phyloP scores from a whole-genome alignment of 2,888 invertebrate species.

The Tenodera sinensis region DNA sequence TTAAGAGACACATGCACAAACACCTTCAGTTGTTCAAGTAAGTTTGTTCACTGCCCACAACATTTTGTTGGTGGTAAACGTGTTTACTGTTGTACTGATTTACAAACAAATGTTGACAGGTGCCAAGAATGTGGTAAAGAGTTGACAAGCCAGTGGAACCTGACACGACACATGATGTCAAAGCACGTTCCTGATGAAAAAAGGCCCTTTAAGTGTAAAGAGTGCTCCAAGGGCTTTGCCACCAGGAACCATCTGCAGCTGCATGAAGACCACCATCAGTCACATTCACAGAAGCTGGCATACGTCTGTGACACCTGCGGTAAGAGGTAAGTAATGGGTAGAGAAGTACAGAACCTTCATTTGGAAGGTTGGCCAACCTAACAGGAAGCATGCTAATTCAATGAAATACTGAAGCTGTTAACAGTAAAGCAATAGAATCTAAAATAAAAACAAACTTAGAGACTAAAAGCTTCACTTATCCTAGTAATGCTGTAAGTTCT shows the following conservation, averaged over 20 bases:
- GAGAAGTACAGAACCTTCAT: no score
- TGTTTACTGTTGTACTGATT: background rate
- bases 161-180: constrained; percentile 4
- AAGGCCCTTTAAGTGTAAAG: constrained; percentile 19
- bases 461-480: no score
- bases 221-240: constrained; percentile 9
- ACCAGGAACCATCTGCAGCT: constrained; percentile 1
- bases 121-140: background rate
- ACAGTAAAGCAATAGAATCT: no score
- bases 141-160: background rate
- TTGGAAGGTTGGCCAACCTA: no score
- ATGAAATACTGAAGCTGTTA: no score
- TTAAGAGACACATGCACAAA: background rate
- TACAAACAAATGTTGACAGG: background rate
- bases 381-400: no score
- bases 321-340: background rate
- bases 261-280: constrained; percentile 11
- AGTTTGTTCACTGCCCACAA: background rate
- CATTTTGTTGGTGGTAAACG: background rate
- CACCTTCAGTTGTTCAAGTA: background rate
- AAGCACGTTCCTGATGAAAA: constrained; percentile 17
- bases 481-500: no score
- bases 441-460: no score
- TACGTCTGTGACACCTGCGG: constrained; percentile 20
- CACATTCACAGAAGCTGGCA: background rate